phyloP scores from a whole-genome alignment of 2,113 vertebrate species.

The Zosterops hypoxanthus region DNA sequence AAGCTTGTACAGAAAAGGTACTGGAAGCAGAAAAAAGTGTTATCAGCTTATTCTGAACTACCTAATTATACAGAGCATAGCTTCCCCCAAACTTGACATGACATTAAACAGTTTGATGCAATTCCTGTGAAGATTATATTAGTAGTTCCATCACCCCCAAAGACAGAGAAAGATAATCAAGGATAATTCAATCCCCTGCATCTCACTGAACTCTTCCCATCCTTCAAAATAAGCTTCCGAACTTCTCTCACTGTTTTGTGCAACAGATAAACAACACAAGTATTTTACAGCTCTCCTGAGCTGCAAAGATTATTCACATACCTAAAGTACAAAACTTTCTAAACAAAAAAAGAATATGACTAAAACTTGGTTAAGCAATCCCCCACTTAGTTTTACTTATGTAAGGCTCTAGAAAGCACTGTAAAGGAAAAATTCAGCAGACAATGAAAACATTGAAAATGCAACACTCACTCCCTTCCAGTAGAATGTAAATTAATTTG shows the following conservation, averaged over 20 bases:
- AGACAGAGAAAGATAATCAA: neutral
- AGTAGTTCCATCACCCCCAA: neutral
- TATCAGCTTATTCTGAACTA: neutral
- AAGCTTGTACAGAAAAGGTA: neutral
- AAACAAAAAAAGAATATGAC: neutral
- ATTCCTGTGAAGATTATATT: neutral
- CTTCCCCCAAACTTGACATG: neutral
- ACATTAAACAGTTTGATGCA: neutral
- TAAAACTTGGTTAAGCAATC: neutral
- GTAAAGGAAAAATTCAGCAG: neutral
- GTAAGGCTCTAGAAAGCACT: neutral
- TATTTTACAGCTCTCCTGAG: neutral
- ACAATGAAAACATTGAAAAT: neutral
- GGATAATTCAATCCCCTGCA: neutral
- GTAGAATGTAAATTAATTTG: neutral
- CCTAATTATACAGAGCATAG: neutral
- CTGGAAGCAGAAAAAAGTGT: accelerated
- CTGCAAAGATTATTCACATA: neutral
- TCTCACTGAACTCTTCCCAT: neutral
- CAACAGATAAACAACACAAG: neutral
- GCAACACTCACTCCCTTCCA: neutral
- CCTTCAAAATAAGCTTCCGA: neutral
- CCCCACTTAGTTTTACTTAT: neutral
- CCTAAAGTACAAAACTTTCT: neutral
- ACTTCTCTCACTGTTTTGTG: neutral